Base-by-base conservation (phyloP, 1,140 invertebrate genomes). In the Drosophila athabasca region DNA sequence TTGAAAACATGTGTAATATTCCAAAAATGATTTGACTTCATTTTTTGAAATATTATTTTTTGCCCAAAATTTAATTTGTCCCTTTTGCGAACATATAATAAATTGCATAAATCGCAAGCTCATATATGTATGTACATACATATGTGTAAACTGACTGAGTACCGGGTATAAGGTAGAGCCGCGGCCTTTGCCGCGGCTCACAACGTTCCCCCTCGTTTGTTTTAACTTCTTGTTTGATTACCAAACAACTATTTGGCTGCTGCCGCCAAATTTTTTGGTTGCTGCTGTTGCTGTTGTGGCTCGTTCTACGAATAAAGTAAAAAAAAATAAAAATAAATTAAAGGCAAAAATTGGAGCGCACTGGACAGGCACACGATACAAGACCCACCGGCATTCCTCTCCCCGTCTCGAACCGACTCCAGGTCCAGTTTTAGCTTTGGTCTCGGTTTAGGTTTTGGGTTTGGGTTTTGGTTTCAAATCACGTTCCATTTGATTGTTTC, bases 201-300 rank as follows among this genome's bases (percentile, higher is more conserved):
- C n/a, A n/a, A n/a, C n/a, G n/a, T n/a, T n/a, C n/a, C n/a, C n/a
- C n/a, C n/a, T n/a, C n/a, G n/a, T n/a, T 76, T 67, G 74, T 64
- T 62, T 79, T 68, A 62, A 68, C 66, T 76, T 72, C 31, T 67
- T 58, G 87, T 85, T 87, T 85, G 77, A 85, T 85, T 85, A 78
- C 82, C 75, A 82, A 85, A 85, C 82, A 81, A 73, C 82, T 81
- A 74, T 87, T 84, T 77, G 73, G 73, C 50, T 60, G 66, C 41
- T 53, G 59, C 52, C 55, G 72, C 41, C 48, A 43, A 22, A 46
- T 70, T 51, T 72, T 41, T 31, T 46, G 61, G 48, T 15, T 51
- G 72, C 46, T 72, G 58, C 24, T 48, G 61, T 62, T 59, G 57
- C 50, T 48, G 41, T 48, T 43, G 61, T 53, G 52, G 76, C 62